Evolutionary conservation across 2,797 vertebrate species (phyloP), one percentile per base, ranked within the genome.

Genomic region (Dicrostonyx torquatus): DNA sequence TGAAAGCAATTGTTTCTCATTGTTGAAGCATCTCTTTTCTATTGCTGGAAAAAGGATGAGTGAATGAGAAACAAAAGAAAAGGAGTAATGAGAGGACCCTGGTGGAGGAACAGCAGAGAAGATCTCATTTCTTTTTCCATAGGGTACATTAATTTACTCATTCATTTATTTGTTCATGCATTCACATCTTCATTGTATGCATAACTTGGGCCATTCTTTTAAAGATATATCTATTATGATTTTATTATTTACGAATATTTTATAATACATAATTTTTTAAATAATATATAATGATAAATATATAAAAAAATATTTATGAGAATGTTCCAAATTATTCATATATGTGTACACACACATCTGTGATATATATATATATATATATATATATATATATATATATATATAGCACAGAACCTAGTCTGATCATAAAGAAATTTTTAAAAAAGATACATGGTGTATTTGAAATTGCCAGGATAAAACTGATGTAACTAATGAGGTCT

Each of bases 11-110:
- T 87, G 73, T 78, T 92, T 68, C 75, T 95, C 29, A 78, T 0
- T 84, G 34, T 53, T 93, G 77, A 93, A 84, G 64, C 3, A 83
- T 75, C 68, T 53, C 18, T 82, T 86, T 76, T 90, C 75, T 90
- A 2, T 87, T 62, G 18, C n/a, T 93, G 7, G 5, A 37, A 53
- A 91, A 37, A 15, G 14, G 15, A 34, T 80, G 55, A 55, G 4
- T 31, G 45, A 11, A 70, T 89, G 0, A 53, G 29, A 66, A 72
- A 75, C 82, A 88, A 80, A 26, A 64, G 0, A 40, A 53, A 94
- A 55, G 17, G 26, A 73, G 48, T 20, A 40, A 58, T 53, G 9
- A 55, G 40, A 85, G 26, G 45, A n/a, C 3, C 0, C 3, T 87
- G 31, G 10, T 43, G 66, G 75, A 72, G 40, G 43, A 60, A 15